Evolutionary conservation across 2,797 vertebrate species (phyloP).

Genomic region (Chelonia mydas): DNA sequence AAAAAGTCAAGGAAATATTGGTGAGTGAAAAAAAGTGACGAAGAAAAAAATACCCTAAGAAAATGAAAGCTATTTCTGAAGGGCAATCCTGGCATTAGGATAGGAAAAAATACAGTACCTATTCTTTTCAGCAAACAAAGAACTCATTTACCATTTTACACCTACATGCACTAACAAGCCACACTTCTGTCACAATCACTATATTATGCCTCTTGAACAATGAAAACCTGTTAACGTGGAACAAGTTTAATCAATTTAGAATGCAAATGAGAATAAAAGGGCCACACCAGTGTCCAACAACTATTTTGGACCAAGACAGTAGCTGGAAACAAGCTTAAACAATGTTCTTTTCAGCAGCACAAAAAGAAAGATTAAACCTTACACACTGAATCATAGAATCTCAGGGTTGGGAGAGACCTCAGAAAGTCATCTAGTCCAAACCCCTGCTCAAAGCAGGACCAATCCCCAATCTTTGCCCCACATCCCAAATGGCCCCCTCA

Average conservation of each 20-base stretch:
- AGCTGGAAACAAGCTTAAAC: slow-evolving; percentile 41
- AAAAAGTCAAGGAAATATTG: slow-evolving; percentile 45
- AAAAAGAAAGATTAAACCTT: slow-evolving; percentile 19
- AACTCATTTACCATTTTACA: slow-evolving; percentile 55
- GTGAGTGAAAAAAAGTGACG: not conserved
- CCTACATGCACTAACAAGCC: slow-evolving; percentile 60
- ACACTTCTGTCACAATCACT: slow-evolving; percentile 53
- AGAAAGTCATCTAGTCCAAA: too few species aligned
- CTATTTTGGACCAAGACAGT: slow-evolving; percentile 5
- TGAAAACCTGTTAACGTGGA: slow-evolving; percentile 58
- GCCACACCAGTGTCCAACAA: slow-evolving; percentile 15
- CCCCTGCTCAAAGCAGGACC: too few species aligned
- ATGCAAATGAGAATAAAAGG: slow-evolving; percentile 72
- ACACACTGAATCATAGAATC: not conserved
- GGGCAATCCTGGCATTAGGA: slow-evolving; percentile 51
- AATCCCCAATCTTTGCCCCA: too few species aligned
- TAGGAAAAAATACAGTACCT: slow-evolving; percentile 43
- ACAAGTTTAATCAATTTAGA: slow-evolving; percentile 69
- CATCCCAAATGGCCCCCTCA: too few species aligned
- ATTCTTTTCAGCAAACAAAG: slow-evolving; percentile 67
- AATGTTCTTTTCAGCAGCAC: slow-evolving; percentile 15
- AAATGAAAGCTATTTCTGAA: slow-evolving; percentile 40
- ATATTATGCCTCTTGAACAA: slow-evolving; percentile 55
- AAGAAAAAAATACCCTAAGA: not conserved
- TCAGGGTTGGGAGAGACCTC: too few species aligned